Evolutionary conservation across 2,888 invertebrate species (phyloP).

Genomic region (Dicycla oo): DNA sequence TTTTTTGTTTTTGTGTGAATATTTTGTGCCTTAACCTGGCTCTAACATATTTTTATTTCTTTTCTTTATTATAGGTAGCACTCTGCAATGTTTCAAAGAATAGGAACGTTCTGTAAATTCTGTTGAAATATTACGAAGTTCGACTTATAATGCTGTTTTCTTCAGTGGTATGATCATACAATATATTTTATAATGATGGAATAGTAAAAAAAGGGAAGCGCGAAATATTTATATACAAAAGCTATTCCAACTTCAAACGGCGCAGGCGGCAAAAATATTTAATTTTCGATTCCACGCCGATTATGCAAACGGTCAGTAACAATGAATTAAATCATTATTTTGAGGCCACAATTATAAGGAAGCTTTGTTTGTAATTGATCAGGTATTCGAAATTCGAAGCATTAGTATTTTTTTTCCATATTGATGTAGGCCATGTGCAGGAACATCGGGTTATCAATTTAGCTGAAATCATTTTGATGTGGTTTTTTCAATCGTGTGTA

Average conservation of each 20-base stretch:
- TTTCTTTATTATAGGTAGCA: neutral
- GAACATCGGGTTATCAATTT: neutral
- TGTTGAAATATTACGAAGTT: neutral
- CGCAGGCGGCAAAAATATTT: neutral
- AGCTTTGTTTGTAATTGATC: slow-evolving; percentile 22
- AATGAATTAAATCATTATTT: neutral
- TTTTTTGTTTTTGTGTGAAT: too few species aligned
- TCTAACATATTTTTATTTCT: neutral
- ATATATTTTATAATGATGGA: neutral
- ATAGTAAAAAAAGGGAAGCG: neutral
- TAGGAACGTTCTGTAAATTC: neutral
- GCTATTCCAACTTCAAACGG: neutral
- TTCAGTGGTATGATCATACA: neutral
- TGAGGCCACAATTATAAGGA: slow-evolving; percentile 11
- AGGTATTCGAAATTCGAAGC: neutral
- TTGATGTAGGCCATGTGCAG: neutral
- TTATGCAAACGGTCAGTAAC: slow-evolving; percentile 22
- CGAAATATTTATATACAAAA: slow-evolving; percentile 8
- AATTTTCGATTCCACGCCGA: slow-evolving; percentile 25
- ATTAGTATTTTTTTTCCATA: neutral
- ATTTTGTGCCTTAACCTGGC: neutral
- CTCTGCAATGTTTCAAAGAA: neutral
- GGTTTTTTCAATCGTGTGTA: neutral
- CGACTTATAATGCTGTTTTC: neutral
- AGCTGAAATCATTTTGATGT: neutral